phyloP scores from a whole-genome alignment of 1,140 invertebrate genomes.

The Agrilus planipennis region DNA sequence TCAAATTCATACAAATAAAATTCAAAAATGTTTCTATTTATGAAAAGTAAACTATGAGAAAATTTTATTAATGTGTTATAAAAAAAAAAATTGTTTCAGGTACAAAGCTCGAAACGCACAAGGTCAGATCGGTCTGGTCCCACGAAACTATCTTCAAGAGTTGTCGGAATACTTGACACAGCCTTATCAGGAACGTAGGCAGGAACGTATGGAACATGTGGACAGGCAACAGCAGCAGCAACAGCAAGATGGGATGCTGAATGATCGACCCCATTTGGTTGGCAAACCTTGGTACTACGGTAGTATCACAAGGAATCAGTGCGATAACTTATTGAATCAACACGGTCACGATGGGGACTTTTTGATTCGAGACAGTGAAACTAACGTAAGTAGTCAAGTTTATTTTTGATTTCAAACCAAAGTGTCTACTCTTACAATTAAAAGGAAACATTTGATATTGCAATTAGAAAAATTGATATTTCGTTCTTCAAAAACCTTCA shows the following conservation, averaged over 20 bases:
- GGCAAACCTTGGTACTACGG: slow-evolving; percentile 96
- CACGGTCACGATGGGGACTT: slow-evolving; percentile 96
- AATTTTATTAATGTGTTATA: no score
- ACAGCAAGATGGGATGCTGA: slow-evolving; percentile 26
- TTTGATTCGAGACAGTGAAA: slow-evolving; percentile 96
- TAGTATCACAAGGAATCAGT: slow-evolving; percentile 84
- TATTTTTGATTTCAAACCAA: not conserved
- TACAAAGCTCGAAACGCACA: slow-evolving; percentile 88
- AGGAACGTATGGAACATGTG: slow-evolving; percentile 37
- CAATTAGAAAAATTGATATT: no score
- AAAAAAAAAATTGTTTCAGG: slow-evolving; percentile 32
- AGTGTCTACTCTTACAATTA: no score
- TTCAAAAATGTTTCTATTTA: no score
- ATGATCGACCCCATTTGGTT: slow-evolving; percentile 55
- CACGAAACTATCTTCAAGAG: slow-evolving; percentile 92
- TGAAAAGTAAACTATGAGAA: no score
- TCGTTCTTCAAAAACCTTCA: no score
- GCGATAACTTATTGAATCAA: slow-evolving; percentile 87
- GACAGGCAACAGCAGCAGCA: slow-evolving; percentile 30
- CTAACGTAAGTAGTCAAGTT: slow-evolving; percentile 67
- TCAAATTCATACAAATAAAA: no score
- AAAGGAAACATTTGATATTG: no score
- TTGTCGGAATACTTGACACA: slow-evolving; percentile 77
- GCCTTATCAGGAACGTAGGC: slow-evolving; percentile 53
- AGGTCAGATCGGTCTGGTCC: slow-evolving; percentile 86